These are phyloP conservation scores for Bugula neritina DNA, from an alignment of 2,888 invertebrate species.

Conservation along the genomic window DNA sequence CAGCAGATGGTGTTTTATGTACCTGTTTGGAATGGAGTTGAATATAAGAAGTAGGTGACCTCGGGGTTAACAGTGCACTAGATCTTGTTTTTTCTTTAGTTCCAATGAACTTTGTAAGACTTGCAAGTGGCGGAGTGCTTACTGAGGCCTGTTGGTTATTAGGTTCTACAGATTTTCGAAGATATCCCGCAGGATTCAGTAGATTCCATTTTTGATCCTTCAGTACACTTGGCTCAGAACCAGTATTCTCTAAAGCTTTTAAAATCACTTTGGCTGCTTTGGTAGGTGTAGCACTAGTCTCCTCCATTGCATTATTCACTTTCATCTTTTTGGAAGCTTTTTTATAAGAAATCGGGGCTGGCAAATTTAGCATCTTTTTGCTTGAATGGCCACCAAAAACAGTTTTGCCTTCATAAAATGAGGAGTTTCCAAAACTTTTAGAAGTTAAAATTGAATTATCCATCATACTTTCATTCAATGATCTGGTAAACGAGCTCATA, in stretches of 20 bases:
- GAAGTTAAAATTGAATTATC: background rate
- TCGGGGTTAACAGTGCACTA: background rate
- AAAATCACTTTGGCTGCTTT: constrained; percentile 1
- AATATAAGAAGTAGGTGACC: background rate
- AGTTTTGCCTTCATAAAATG: constrained; percentile 9
- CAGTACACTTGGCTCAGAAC: background rate
- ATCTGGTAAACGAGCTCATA: constrained; percentile 5
- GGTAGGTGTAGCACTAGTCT: background rate
- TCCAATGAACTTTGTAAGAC: background rate
- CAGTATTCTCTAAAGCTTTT: background rate
- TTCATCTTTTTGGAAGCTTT: background rate
- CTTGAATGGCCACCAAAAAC: constrained; percentile 12
- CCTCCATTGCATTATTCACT: background rate
- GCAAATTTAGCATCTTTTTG: background rate
- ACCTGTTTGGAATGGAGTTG: background rate
- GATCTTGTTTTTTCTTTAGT: background rate
- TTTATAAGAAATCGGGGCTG: background rate
- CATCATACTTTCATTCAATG: constrained; percentile 11
- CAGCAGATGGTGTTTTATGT: background rate
- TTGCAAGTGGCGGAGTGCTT: background rate
- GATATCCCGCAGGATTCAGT: constrained; percentile 1
- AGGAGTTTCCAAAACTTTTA: background rate
- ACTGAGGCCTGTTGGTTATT: background rate
- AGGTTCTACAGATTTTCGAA: background rate
- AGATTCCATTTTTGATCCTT: background rate